phyloP scores from a whole-genome alignment of 2,888 invertebrate species.

The Pandemis heparana region DNA sequence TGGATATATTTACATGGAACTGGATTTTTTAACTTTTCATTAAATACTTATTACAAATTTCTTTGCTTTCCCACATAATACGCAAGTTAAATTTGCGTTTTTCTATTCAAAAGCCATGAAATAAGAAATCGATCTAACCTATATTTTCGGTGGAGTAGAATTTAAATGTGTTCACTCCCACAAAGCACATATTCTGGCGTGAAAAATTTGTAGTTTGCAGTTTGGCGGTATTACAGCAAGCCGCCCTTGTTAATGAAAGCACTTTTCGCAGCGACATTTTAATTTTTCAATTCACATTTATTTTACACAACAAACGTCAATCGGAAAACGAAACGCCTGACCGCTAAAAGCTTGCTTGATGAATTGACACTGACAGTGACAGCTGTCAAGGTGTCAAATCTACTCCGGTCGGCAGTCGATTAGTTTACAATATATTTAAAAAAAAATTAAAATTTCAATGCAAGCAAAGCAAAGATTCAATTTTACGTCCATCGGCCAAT shows the following conservation, averaged over 20 bases:
- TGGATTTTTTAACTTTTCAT: no score
- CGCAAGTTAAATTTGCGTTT: not conserved
- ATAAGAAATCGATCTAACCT: conserved; percentile 69
- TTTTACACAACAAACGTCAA: conserved; percentile 54
- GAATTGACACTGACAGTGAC: no score
- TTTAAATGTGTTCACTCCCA: conserved; percentile 66
- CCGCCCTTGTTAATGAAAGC: conserved; percentile 68
- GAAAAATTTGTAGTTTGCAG: conserved; percentile 64
- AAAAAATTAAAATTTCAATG: no score
- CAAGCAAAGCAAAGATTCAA: no score
- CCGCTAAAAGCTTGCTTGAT: conserved; percentile 4
- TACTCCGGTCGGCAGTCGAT: not conserved
- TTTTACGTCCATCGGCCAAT: no score
- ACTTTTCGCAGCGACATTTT: conserved; percentile 79
- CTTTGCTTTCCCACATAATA: not conserved
- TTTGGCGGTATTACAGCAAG: conserved; percentile 65
- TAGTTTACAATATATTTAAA: no score
- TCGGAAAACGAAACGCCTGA: conserved; percentile 38
- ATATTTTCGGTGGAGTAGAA: conserved; percentile 74
- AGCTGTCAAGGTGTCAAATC: conserved; percentile 22
- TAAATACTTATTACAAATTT: not conserved
- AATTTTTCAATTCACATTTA: conserved; percentile 60
- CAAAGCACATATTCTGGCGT: conserved; percentile 66
- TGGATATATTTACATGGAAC: not conserved
- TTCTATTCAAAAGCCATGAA: not conserved